Conservation (phyloP, 2,113 vertebrate genomes). For the Romanogobio albipinnatus region DNA sequence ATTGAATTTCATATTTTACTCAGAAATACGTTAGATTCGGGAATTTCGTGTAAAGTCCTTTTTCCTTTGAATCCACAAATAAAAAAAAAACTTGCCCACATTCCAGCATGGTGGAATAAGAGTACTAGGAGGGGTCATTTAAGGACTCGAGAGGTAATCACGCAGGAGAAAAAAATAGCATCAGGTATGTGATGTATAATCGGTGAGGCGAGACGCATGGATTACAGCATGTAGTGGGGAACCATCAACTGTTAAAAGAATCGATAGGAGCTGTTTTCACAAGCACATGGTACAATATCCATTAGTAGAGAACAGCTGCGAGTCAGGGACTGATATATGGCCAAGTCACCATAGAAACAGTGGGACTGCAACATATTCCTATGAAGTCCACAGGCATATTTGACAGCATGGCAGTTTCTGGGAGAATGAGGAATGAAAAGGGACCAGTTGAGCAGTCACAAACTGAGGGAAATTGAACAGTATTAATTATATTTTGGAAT, state of each 20-base stretch:
- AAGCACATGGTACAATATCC: conserved; percentile 42
- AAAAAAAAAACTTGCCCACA: conserved; percentile 45
- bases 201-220: not conserved
- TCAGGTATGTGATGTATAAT: conserved; percentile 22
- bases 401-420: conserved; percentile 5
- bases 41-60: not conserved
- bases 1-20: not conserved
- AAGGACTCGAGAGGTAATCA: conserved; percentile 2
- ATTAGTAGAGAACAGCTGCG: conserved; percentile 58
- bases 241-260: conserved; percentile 26
- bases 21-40: not conserved
- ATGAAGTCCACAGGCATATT: conserved; percentile 9
- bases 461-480: not conserved
- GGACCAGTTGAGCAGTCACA: not conserved
- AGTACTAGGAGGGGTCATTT: conserved; percentile 48
- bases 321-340: conserved; percentile 50
- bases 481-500: not conserved
- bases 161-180: not conserved
- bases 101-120: conserved; percentile 46
- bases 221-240: conserved; percentile 5
- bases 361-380: conserved; percentile 35
- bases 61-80: too few species aligned
- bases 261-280: conserved; percentile 18
- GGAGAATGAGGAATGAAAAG: not conserved
- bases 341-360: conserved; percentile 68